Base-by-base conservation (phyloP, 2,888 invertebrate species). In the Pteria penguin region DNA sequence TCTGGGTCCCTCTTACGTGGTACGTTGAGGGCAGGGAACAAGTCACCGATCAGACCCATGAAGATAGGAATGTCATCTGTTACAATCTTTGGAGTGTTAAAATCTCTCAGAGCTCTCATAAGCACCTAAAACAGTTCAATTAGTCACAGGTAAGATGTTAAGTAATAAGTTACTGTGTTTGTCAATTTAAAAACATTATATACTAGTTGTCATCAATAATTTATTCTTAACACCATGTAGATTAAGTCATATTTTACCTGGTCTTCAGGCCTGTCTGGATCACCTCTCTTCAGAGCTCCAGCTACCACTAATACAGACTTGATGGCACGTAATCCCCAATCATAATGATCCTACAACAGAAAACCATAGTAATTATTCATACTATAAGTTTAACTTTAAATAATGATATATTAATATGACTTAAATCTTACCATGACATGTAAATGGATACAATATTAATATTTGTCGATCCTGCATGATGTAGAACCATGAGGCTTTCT, bases 291-390 rank as follows among this genome's bases (percentile, higher is more conserved):
- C 61, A 98, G 93, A 22, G 98, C 97, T 45, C 98, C 98, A 74
- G 98, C 98, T 11, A 98, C 98, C 0, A 98, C 98, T 31, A 98
- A 93, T 8, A 98, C 98, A 0, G 98, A 98, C 92, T 98, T 98
- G 82, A 98, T 98, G 72, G 98, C 98, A 86, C 98, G 93, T 70
- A 98, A 93, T 27, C 98, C 98, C 98, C 98, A 92, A 93, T 98
- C 98, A 89, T 98, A 98, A 92, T 98, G 98, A 93, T 98, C 98
- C 93, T 97, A 96, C 11, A 65, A 65, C 27, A 26, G 14, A n/a
- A n/a, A n/a, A n/a, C n/a, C n/a, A n/a, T n/a, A n/a, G n/a, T n/a
- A n/a, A n/a, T n/a, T n/a, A n/a, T n/a, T n/a, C n/a, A n/a, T n/a
- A n/a, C n/a, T n/a, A n/a, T n/a, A n/a, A n/a, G n/a, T n/a, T n/a